Evolutionary conservation across 2,113 vertebrate species (phyloP).

Genomic region (Phaethon lepturus): DNA sequence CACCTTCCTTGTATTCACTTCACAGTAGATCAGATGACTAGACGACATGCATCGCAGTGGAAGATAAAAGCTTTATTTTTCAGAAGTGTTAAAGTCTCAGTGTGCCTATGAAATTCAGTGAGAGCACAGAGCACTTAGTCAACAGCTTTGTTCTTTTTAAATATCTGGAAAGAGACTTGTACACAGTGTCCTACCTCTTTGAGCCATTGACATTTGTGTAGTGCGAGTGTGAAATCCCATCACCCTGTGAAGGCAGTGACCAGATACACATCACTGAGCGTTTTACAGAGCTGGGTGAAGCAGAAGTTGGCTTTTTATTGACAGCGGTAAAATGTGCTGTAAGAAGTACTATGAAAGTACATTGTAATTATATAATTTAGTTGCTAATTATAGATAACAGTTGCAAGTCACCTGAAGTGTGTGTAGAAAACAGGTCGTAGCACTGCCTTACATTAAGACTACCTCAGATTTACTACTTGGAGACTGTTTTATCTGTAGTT

Average conservation of each 20-base stretch:
- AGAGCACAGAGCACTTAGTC: background rate
- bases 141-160: conserved; percentile 2
- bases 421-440: background rate
- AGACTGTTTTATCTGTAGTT: background rate
- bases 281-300: background rate
- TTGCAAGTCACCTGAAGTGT: background rate
- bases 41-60: background rate
- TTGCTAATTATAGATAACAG: background rate
- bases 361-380: background rate
- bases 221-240: background rate
- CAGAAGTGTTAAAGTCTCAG: background rate
- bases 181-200: background rate
- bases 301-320: background rate
- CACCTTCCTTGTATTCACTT: background rate
- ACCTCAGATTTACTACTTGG: background rate
- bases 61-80: conserved; percentile 23
- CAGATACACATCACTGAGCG: background rate
- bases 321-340: background rate
- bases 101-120: background rate
- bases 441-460: background rate
- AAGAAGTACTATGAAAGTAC: background rate
- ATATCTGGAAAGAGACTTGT: background rate
- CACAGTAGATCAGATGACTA: background rate
- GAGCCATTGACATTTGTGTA: background rate
- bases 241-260: background rate